These are phyloP conservation scores for Pentalonia nigronervosa DNA, from an alignment of 1,140 invertebrate species.

Conservation along the genomic window DNA sequence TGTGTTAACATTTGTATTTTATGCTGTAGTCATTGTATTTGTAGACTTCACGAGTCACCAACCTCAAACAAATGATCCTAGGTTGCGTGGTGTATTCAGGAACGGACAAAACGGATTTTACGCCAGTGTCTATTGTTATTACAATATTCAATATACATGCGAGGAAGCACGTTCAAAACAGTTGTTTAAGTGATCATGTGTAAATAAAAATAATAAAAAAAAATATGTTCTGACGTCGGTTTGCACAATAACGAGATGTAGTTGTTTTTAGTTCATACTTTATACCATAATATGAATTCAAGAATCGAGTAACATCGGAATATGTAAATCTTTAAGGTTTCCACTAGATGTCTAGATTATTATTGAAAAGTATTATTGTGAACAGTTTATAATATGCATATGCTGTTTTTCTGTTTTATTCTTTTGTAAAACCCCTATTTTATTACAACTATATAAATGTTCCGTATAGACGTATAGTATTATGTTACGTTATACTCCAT, in stretches of 20 bases:
- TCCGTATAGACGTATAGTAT: background rate
- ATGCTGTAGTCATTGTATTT: slow-evolving; percentile 15
- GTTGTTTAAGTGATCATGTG: background rate
- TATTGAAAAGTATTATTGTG: slow-evolving; percentile 14
- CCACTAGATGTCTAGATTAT: background rate
- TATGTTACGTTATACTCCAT: background rate
- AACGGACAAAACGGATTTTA: slow-evolving; percentile 35
- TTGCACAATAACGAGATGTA: background rate
- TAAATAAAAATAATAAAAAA: slow-evolving; percentile 9
- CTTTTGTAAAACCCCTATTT: background rate
- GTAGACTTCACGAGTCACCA: slow-evolving; percentile 40
- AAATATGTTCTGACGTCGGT: background rate
- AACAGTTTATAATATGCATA: background rate
- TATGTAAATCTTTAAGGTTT: background rate
- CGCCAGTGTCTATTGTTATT: slow-evolving; percentile 33
- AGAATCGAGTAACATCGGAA: background rate
- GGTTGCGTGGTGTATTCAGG: background rate
- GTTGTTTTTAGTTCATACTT: background rate
- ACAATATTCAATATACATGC: background rate
- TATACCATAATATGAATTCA: background rate
- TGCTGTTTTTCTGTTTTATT: background rate
- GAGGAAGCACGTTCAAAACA: background rate
- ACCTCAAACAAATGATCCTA: slow-evolving; percentile 47
- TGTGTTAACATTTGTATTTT: slow-evolving; percentile 22
- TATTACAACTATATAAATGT: background rate